Base-by-base conservation (phyloP, 2,888 invertebrate species). In the Scaptomyza caliginosa region DNA sequence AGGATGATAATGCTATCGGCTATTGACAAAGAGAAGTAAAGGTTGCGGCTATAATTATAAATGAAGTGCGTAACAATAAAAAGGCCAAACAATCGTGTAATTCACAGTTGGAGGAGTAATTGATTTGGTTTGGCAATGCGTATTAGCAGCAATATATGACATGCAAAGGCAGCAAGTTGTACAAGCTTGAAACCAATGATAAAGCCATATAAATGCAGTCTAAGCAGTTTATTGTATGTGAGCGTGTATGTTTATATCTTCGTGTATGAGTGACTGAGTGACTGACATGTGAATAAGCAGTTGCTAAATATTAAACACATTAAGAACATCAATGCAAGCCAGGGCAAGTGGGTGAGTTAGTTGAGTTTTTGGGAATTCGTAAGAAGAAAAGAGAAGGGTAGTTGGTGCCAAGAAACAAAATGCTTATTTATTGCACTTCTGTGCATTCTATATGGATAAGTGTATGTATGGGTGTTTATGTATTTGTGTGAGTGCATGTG, bases 381-480 rank as follows among this genome's bases (percentile, higher is more conserved):
- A 40, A 40, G 54, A 17, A 19, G 50, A 7, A 34, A 26, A 17
- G 32, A 13, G 23, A 21, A 39, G 23, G 23, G 43, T 51, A 30
- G 49, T 67, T 51, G 55, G 57, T 55, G 67, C 64, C 65, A 46
- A 26, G 64, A 63, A 59, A 55, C 71, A 67, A 67, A 68, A 68
- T 78, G 70, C 77, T 82, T 79, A 83, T 82, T 79, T 86, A 83
- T 86, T 71, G 74, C 69, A 68, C 86, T 66, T 65, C 49, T 60
- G 81, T 74, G 86, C 58, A 59, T 81, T 74, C 45, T 58, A 39
- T 54, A 34, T 54, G 50, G 24, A 34, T 40, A 24, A 23, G 48
- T 46, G 40, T 26, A 42, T 56, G 16, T 24, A 30, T 54, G 48
- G 40, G 58, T 45, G 42, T 34, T 51, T 38, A 40, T 52, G 51